These are phyloP conservation scores for Ostrea denselamellosa DNA, from an alignment of 1,140 invertebrate species.

Conservation along the genomic window DNA sequence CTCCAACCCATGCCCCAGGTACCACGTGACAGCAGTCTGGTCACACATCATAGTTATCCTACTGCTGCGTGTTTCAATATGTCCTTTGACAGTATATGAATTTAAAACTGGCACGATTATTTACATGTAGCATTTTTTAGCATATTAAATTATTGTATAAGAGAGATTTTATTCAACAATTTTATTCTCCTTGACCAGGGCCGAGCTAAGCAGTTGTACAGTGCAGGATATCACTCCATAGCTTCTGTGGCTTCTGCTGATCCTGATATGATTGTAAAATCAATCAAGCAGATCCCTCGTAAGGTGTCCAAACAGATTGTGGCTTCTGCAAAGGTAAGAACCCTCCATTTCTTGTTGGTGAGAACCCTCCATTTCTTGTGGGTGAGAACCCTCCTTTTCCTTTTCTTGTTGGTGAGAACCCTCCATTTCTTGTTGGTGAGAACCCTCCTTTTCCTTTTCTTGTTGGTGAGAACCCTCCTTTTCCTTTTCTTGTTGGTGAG, in stretches of 20 bases:
- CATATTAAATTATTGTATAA: neutral
- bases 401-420: too few relatives aligned
- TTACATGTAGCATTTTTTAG: too few relatives aligned
- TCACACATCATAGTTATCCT: too few relatives aligned
- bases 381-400: neutral
- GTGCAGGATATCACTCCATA: constrained; percentile 89
- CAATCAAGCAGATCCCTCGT: constrained; percentile 86
- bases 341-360: neutral
- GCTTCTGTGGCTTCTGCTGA: constrained; percentile 87
- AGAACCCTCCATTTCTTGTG: neutral
- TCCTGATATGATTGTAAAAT: constrained; percentile 82
- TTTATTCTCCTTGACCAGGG: constrained; percentile 80
- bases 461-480: neutral
- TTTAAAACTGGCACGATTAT: too few relatives aligned
- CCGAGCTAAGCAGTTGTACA: constrained; percentile 89
- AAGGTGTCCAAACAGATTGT: constrained; percentile 88
- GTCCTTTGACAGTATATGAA: too few relatives aligned
- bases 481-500: neutral
- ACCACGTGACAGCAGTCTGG: too few relatives aligned
- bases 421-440: neutral
- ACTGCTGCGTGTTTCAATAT: too few relatives aligned
- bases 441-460: neutral
- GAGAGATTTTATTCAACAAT: neutral
- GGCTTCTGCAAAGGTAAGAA: constrained; percentile 88
- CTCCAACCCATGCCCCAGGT: too few relatives aligned